phyloP scores from a whole-genome alignment of 2,888 invertebrate genomes.

The Drosophila parthenogenetica region DNA sequence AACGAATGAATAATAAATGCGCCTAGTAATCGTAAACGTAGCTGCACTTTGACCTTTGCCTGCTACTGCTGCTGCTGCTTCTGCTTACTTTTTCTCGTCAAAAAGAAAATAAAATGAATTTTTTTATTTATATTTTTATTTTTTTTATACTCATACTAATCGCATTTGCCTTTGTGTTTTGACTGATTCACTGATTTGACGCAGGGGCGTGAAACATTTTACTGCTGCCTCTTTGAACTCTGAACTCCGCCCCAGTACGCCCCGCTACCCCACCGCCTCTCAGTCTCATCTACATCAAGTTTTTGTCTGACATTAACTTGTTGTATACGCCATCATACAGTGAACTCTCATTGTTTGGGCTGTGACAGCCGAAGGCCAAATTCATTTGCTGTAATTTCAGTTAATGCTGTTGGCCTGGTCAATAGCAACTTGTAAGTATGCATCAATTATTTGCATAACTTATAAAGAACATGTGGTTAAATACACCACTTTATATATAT shows the following conservation, averaged over 20 bases:
- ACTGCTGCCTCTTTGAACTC: conserved; percentile 48
- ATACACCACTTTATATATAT: conserved; percentile 5
- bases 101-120: conserved; percentile 27
- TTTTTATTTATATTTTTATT: background rate
- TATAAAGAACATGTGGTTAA: conserved; percentile 35
- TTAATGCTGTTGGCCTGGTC: conserved; percentile 53
- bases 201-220: conserved; percentile 58
- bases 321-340: conserved; percentile 35
- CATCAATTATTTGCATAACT: conserved; percentile 77
- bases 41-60: conserved; percentile 74
- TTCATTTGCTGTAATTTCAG: conserved; percentile 59
- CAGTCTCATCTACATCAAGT: background rate
- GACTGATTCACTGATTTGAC: conserved; percentile 39
- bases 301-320: conserved; percentile 10
- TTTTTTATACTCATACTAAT: conserved; percentile 47
- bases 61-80: conserved; percentile 16
- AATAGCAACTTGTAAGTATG: conserved; percentile 24
- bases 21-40: conserved; percentile 74
- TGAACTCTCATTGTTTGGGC: conserved; percentile 15
- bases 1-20: conserved; percentile 77
- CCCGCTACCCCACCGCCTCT: background rate
- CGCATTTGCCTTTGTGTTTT: conserved; percentile 44
- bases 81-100: conserved; percentile 16
- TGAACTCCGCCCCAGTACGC: conserved; percentile 23
- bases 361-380: conserved; percentile 21